These are phyloP conservation scores for Coracias cyanogaster DNA, from an alignment of 2,797 vertebrate species.

Conservation along the genomic window DNA sequence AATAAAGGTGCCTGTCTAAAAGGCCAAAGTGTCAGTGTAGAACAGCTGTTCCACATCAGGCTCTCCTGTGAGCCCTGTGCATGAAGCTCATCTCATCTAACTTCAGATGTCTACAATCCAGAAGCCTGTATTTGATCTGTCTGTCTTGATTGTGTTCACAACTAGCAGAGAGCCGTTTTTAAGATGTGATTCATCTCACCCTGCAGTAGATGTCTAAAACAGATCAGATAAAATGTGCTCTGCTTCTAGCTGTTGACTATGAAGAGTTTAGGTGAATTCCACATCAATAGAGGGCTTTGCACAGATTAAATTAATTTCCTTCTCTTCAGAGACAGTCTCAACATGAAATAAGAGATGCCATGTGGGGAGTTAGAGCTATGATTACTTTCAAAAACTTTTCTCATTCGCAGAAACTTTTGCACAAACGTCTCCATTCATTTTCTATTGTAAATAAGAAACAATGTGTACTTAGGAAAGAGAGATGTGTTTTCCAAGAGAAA, in stretches of 20 bases:
- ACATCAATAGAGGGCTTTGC: background rate
- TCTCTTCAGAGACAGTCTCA: background rate
- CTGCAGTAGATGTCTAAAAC: background rate
- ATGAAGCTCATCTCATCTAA: background rate
- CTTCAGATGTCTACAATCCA: background rate
- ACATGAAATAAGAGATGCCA: background rate
- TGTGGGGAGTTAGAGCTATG: background rate
- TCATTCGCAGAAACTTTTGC: background rate
- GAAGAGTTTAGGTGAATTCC: conserved; percentile 10
- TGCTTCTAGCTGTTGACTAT: background rate
- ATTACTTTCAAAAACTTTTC: background rate
- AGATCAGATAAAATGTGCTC: background rate
- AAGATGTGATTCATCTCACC: background rate
- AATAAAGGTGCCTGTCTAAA: background rate
- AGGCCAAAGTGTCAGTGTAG: background rate
- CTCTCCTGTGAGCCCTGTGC: background rate
- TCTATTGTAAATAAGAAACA: background rate
- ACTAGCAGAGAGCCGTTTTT: background rate
- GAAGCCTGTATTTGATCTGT: background rate
- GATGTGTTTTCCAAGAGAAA: background rate
- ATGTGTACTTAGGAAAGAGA: background rate
- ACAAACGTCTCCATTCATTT: background rate
- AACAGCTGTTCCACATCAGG: background rate
- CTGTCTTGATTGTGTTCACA: background rate
- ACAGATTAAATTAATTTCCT: background rate